Evolutionary conservation across 2,113 vertebrate species (phyloP).

Genomic region (Oreochromis tanganicae): DNA sequence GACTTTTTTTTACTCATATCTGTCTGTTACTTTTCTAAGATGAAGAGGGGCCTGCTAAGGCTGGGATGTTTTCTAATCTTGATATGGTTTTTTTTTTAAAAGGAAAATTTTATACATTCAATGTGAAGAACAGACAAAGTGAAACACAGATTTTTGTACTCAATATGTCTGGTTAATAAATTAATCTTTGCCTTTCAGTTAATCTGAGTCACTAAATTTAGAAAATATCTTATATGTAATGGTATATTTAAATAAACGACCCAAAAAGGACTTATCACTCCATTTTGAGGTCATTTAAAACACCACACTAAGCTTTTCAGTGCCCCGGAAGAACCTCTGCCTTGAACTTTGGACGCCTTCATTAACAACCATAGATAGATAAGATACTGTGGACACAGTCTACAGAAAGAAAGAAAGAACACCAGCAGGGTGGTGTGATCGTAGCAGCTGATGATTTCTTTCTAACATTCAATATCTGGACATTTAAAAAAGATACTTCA

Average conservation of each 20-base stretch:
- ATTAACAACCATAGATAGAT: constrained; percentile 3
- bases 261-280: neutral
- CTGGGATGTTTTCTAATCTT: neutral
- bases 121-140: neutral
- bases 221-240: neutral
- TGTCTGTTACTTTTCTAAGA: neutral
- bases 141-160: neutral
- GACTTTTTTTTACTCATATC: neutral
- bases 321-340: neutral
- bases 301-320: neutral
- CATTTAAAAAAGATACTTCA: neutral
- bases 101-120: neutral
- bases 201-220: neutral
- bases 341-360: constrained; percentile 20
- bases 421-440: neutral
- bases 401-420: neutral
- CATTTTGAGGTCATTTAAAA: neutral
- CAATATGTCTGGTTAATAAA: neutral
- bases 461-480: neutral
- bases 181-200: neutral
- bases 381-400: neutral
- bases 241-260: neutral
- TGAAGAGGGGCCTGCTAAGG: neutral
- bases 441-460: neutral
- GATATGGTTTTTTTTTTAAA: neutral